A percentile compares a stretch with the other conserved stretches of the same genome.
Evolutionary conservation across 2,888 invertebrate genomes (phyloP).

Genomic region (Acleris literana): DNA sequence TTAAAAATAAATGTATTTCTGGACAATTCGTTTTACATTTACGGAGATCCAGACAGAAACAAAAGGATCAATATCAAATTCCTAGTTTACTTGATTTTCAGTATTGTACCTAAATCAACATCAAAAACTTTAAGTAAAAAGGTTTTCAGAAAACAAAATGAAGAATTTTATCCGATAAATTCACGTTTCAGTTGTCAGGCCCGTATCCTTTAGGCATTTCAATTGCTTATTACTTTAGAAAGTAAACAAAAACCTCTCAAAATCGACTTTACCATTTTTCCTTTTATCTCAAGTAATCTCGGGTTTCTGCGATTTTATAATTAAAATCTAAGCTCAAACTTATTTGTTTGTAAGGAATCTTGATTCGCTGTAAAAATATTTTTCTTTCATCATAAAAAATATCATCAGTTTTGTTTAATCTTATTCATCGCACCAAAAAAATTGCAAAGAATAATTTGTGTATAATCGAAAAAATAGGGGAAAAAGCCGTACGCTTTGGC

Average conservation of each 20-base stretch:
- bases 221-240: slow-evolving; percentile 29
- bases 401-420: too few relatives aligned
- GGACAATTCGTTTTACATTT: too few relatives aligned
- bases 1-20: too few relatives aligned
- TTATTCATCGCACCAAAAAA: neutral
- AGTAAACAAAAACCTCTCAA: slow-evolving; percentile 13
- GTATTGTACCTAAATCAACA: too few relatives aligned
- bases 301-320: slow-evolving; percentile 15
- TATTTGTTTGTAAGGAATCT: slow-evolving; percentile 1
- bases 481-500: slow-evolving; percentile 18
- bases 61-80: too few relatives aligned
- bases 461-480: neutral
- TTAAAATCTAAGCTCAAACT: slow-evolving; percentile 19
- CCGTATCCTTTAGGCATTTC: slow-evolving; percentile 8
- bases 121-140: too few relatives aligned
- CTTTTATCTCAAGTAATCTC: slow-evolving; percentile 20
- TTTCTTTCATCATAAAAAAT: neutral
- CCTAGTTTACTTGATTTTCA: too few relatives aligned
- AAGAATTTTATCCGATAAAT: neutral
- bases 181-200: slow-evolving; percentile 7
- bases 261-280: slow-evolving; percentile 24
- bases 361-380: neutral
- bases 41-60: too few relatives aligned
- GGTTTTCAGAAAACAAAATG: neutral
- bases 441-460: neutral